A percentile compares a stretch with the other conserved stretches of the same genome.
These are phyloP conservation scores for Limnodromus scolopaceus DNA, from an alignment of 2,797 vertebrate genomes.

Conservation along the genomic window DNA sequence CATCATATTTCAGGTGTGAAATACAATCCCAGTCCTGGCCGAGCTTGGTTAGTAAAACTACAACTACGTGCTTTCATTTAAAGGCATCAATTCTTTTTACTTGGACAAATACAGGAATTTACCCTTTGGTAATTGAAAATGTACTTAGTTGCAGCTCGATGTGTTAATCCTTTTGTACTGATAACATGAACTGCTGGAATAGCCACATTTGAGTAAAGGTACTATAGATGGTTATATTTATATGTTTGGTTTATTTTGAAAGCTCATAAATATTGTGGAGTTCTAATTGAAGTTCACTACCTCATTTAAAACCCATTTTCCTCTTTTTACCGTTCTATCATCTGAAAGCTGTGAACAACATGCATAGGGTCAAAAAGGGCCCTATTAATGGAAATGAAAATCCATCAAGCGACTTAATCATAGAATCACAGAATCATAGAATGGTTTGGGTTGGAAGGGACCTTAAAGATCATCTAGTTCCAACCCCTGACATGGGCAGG, in stretches of 20 bases:
- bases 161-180: background rate
- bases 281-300: background rate
- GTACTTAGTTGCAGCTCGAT: fast-evolving
- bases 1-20: background rate
- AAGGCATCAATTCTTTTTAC: background rate
- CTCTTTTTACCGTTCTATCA: background rate
- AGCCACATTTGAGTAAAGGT: background rate
- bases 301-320: background rate
- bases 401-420: background rate
- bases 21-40: background rate
- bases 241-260: background rate
- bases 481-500: too few relatives aligned
- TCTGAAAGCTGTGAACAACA: background rate
- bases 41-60: background rate
- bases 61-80: background rate
- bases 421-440: too few relatives aligned
- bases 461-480: too few relatives aligned
- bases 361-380: background rate
- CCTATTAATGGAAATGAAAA: background rate
- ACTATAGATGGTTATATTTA: background rate
- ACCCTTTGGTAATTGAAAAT: background rate
- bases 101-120: background rate
- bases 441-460: too few relatives aligned
- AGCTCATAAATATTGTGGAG: background rate
- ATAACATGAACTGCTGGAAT: background rate